Base-by-base conservation (phyloP, 2,797 vertebrate genomes). In the Graptemys geographica region DNA sequence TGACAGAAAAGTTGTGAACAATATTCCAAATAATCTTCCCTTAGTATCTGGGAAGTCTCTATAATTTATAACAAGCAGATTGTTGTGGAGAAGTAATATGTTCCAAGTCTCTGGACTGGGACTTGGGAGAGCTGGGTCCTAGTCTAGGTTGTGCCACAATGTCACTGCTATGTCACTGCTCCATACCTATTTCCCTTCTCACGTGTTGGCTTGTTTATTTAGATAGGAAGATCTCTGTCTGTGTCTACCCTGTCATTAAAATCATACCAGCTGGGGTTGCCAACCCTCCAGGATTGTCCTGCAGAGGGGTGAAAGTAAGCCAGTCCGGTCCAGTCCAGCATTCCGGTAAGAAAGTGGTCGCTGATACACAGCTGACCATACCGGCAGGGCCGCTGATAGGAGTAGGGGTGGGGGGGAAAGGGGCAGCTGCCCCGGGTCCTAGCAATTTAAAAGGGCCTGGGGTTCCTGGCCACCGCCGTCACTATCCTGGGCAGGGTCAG, bases 1-100 rank as follows among this genome's bases (percentile, higher is more conserved):
- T 47, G 86, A 85, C 5, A 19, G 28, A 88, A 82, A 23, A 80
- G 15, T 90, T 87, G 83, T 90, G 90, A 65, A 69, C 33, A 65
- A 44, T 55, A 37, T 37, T 2, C 8, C 31, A 72, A 5, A 41
- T 25, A 15, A 15, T 69, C 56, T 90, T 88, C 91, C 18, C 79
- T 62, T 84, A 11, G 25, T 79, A 90, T 51, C 6, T 87, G 51
- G 47, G 82, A 87, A 44, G 47, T 23, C 3, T 65, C 90, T 81
- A 84, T 15, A 19, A 1, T 86, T 89, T 86, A 51, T 49, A 90
- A 44, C 25, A 96, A 90, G 79, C 9, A 88, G 1, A 81, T 83
- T 6, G 33, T 15, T 91, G 18, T 1, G 72, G 33, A 53, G 0
- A 69, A 5, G 44, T 21, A 90, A 19, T 15, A 49, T 8, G 4